These are phyloP conservation scores for Baryphthengus martii DNA, from an alignment of 2,113 vertebrate genomes.

Conservation along the genomic window DNA sequence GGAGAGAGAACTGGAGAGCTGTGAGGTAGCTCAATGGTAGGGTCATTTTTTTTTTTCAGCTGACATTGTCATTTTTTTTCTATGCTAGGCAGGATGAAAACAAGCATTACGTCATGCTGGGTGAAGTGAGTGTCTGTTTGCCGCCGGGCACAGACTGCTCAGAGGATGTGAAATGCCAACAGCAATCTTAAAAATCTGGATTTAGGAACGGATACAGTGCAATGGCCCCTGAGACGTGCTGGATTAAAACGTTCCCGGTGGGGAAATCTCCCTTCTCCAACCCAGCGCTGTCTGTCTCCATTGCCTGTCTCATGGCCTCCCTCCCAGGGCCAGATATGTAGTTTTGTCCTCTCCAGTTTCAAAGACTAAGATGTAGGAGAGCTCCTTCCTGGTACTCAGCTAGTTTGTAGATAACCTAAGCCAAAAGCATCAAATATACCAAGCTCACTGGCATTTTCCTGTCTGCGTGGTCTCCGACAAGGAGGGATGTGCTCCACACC, in stretches of 20 bases:
- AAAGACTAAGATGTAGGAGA: background rate
- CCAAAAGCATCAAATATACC: background rate
- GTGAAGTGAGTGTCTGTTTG: background rate
- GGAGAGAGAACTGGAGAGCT: background rate
- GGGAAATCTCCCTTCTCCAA: background rate
- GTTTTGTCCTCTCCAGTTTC: constrained; percentile 30
- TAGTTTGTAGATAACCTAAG: background rate
- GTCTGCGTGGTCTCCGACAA: rapidly evolving
- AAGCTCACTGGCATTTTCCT: background rate
- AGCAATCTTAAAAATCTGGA: background rate
- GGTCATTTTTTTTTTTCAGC: background rate
- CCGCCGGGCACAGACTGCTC: background rate
- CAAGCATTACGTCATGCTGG: background rate
- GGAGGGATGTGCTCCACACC: background rate
- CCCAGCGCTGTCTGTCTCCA: background rate
- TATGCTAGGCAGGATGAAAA: background rate
- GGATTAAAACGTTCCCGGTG: background rate
- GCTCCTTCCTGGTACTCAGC: constrained; percentile 3
- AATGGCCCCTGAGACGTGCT: background rate
- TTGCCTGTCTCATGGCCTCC: background rate
- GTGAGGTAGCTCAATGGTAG: background rate
- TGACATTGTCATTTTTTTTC: background rate
- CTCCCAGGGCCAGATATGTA: background rate
- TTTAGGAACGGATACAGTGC: background rate
- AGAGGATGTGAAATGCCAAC: background rate